Conservation (phyloP, 2,888 invertebrate genomes). For the Amblyteles armatorius region DNA sequence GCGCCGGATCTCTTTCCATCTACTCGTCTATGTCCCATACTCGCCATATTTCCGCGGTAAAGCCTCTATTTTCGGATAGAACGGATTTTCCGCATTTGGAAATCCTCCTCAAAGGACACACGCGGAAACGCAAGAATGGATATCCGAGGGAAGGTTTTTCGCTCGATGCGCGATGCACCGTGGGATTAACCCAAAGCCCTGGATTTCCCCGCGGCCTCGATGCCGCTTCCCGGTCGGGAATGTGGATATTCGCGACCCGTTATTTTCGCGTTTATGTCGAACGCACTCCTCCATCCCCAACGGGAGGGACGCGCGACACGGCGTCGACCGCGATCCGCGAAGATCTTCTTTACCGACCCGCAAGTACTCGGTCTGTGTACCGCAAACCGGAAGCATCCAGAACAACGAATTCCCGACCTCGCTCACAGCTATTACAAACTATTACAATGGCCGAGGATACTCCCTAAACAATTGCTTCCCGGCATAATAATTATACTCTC, state of each 20-base stretch:
- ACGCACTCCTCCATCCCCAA: neutral
- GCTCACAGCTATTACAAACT: neutral
- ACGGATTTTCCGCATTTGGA: slow-evolving; percentile 25
- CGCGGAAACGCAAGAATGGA: neutral
- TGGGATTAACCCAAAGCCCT: neutral
- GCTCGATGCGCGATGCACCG: slow-evolving; percentile 27
- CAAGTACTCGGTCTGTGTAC: neutral
- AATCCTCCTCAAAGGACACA: neutral
- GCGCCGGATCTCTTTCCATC: neutral
- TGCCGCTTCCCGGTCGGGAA: neutral
- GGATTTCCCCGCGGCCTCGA: slow-evolving; percentile 30
- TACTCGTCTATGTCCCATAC: slow-evolving; percentile 14
- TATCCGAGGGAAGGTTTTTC: neutral
- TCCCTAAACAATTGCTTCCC: slow-evolving; percentile 24
- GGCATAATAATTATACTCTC: slow-evolving; percentile 32
- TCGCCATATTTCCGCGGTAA: slow-evolving; percentile 18
- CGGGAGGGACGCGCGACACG: neutral
- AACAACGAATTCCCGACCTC: neutral
- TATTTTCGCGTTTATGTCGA: slow-evolving; percentile 40
- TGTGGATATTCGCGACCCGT: slow-evolving; percentile 1
- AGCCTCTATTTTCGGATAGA: slow-evolving; percentile 44
- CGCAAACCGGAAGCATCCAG: neutral
- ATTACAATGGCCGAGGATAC: slow-evolving; percentile 11
- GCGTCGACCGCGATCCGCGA: neutral
- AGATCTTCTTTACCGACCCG: neutral